These are phyloP conservation scores for Recurvirostra avosetta DNA, from an alignment of 2,113 vertebrate species.

Conservation along the genomic window DNA sequence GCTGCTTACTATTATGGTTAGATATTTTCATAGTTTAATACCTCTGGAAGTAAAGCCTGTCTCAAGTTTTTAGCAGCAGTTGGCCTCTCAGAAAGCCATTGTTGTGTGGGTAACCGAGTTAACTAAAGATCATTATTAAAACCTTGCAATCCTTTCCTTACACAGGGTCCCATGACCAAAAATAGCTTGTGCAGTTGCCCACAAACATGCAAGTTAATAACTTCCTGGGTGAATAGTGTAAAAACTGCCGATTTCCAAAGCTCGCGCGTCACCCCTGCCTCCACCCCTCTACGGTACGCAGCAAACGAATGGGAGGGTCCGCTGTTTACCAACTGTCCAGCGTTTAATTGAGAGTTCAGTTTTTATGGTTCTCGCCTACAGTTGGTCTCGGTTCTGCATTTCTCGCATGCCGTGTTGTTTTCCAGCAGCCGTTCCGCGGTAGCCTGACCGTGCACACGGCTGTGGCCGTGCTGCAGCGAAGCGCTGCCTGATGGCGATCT, in stretches of 20 bases:
- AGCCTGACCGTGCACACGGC: not conserved
- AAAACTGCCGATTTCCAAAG: slow-evolving; percentile 24
- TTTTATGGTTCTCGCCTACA: slow-evolving; percentile 3
- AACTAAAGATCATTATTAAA: slow-evolving; percentile 62
- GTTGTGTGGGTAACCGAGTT: slow-evolving; percentile 63
- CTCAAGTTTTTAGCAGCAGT: slow-evolving; percentile 53
- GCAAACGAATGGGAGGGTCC: slow-evolving; percentile 8
- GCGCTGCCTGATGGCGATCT: not conserved
- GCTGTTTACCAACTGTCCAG: not conserved
- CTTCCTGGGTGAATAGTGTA: slow-evolving; percentile 66
- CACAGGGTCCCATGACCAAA: slow-evolving; percentile 61
- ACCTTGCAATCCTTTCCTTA: slow-evolving; percentile 66
- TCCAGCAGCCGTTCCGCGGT: not conserved
- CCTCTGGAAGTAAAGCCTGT: slow-evolving; percentile 55
- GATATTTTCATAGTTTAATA: slow-evolving; percentile 61
- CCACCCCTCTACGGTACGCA: not conserved
- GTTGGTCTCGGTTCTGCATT: not conserved
- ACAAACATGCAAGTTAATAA: slow-evolving; percentile 65
- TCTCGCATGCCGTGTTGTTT: slow-evolving; percentile 18
- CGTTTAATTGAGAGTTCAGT: not conserved
- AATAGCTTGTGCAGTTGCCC: slow-evolving; percentile 63
- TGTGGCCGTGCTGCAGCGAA: not conserved
- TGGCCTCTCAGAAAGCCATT: slow-evolving; percentile 55
- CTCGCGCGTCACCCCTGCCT: not conserved
- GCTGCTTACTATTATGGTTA: slow-evolving; percentile 60